Percentiles rank a stretch among this genome's conserved stretches.
phyloP scores from a whole-genome alignment of 2,113 vertebrate genomes.

The Silurus glanis region DNA sequence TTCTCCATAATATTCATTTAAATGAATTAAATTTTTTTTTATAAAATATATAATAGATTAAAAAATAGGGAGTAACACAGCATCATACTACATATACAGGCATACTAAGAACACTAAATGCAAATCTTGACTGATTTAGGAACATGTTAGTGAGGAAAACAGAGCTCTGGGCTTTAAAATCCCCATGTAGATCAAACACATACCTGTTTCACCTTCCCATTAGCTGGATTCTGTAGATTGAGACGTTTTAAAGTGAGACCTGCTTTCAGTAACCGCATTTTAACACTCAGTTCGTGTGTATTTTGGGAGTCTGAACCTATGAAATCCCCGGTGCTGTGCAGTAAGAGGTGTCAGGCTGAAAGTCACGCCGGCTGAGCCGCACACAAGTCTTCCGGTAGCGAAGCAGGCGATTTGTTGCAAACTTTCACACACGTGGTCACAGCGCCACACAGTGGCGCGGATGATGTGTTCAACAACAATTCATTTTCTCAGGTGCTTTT shows the following conservation, averaged over 20 bases:
- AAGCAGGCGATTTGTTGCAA: neutral
- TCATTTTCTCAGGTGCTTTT: neutral
- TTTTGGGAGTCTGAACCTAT: neutral
- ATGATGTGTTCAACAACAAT: neutral
- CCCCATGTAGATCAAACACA: neutral
- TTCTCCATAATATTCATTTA: neutral
- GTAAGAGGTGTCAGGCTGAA: slow-evolving; percentile 61
- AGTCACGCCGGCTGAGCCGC: slow-evolving; percentile 68
- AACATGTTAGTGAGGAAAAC: neutral
- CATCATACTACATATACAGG: too few relatives aligned
- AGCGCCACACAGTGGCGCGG: slow-evolving; percentile 25
- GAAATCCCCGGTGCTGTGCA: slow-evolving; percentile 30
- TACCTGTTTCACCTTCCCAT: slow-evolving; percentile 68
- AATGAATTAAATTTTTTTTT: too few relatives aligned
- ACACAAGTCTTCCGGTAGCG: neutral
- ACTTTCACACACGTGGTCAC: neutral
- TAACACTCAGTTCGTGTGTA: neutral
- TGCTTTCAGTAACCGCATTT: slow-evolving; percentile 70
- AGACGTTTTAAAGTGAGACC: slow-evolving; percentile 58
- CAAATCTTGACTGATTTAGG: neutral
- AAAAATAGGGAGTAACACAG: neutral
- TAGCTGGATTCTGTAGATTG: slow-evolving; percentile 53
- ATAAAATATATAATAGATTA: too few relatives aligned
- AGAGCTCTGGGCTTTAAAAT: neutral
- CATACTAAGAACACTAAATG: neutral